Evolutionary conservation across 2,113 vertebrate species (phyloP).

Genomic region (Bambusicola thoracicus): DNA sequence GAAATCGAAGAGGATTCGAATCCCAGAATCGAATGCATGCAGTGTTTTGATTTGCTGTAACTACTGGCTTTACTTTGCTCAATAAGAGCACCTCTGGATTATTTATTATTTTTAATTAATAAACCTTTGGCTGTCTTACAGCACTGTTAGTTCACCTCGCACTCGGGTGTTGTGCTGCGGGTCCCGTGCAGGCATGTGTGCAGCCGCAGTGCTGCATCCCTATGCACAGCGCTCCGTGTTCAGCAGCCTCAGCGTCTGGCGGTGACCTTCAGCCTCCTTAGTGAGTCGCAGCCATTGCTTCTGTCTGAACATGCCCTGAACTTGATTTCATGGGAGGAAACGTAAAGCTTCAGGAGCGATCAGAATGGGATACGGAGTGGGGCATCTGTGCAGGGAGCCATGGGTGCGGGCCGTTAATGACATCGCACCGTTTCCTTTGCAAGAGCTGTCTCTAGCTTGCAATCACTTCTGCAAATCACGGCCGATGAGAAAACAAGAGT

Average conservation of each 20-base stretch:
- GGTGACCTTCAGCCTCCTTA: not conserved
- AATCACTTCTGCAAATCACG: not conserved
- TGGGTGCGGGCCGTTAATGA: not conserved
- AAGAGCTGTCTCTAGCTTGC: not conserved
- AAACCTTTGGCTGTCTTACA: not conserved
- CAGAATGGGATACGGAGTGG: fast-evolving
- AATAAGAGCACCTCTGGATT: not conserved
- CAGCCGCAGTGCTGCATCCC: fast-evolving
- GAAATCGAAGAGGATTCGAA: not conserved
- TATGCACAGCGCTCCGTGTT: fast-evolving
- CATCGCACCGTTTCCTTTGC: not conserved
- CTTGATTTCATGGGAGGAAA: not conserved
- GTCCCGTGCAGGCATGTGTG: not conserved
- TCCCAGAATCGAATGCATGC: not conserved
- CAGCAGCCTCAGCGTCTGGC: not conserved
- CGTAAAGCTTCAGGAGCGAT: fast-evolving
- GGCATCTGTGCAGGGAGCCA: not conserved
- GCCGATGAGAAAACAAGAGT: not conserved
- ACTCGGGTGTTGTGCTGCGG: fast-evolving
- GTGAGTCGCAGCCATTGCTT: not conserved
- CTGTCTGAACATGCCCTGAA: not conserved
- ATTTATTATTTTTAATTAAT: not conserved
- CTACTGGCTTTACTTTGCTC: not conserved
- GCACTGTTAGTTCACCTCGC: not conserved
- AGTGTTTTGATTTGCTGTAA: not conserved